Evolutionary conservation across 1,140 invertebrate species (phyloP).

Genomic region (Drosophila erecta): DNA sequence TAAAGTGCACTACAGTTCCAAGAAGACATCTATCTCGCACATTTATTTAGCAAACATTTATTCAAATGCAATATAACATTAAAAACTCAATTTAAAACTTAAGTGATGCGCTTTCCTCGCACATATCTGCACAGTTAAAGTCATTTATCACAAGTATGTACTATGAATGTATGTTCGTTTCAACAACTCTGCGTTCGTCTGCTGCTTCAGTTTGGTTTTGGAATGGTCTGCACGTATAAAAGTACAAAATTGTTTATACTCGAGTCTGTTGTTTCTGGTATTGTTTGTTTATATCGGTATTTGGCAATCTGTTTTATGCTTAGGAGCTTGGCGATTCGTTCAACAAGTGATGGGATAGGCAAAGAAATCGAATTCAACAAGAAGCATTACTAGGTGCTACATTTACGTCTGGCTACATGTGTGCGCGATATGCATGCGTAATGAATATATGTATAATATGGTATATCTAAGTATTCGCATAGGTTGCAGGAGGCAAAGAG

Average conservation of each 20-base stretch:
- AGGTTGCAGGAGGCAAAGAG: conserved; percentile 55
- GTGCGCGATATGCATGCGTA: conserved; percentile 69
- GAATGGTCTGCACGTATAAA: conserved; percentile 66
- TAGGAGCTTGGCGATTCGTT: conserved; percentile 50
- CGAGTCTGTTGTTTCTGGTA: conserved; percentile 16
- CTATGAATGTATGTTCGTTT: conserved; percentile 52
- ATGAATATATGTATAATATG: conserved; percentile 51
- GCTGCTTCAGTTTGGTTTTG: conserved; percentile 32
- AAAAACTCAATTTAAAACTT: conserved; percentile 61
- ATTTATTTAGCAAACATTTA: conserved; percentile 73
- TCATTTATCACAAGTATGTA: conserved; percentile 78
- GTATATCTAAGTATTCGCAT: conserved; percentile 55
- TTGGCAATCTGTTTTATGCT: conserved; percentile 63
- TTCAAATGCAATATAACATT: conserved; percentile 78
- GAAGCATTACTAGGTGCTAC: conserved; percentile 67
- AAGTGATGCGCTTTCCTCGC: conserved; percentile 50
- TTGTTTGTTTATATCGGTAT: conserved; percentile 43
- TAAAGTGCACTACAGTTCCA: neutral
- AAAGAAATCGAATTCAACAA: conserved; percentile 72
- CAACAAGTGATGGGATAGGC: conserved; percentile 44
- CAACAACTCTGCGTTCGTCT: conserved; percentile 45
- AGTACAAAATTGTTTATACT: conserved; percentile 72
- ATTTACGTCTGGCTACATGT: conserved; percentile 37
- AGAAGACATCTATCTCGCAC: conserved; percentile 1
- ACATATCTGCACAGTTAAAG: conserved; percentile 72